Conservation (phyloP, 2,888 invertebrate genomes). For the Lycocerus yunnanus region DNA sequence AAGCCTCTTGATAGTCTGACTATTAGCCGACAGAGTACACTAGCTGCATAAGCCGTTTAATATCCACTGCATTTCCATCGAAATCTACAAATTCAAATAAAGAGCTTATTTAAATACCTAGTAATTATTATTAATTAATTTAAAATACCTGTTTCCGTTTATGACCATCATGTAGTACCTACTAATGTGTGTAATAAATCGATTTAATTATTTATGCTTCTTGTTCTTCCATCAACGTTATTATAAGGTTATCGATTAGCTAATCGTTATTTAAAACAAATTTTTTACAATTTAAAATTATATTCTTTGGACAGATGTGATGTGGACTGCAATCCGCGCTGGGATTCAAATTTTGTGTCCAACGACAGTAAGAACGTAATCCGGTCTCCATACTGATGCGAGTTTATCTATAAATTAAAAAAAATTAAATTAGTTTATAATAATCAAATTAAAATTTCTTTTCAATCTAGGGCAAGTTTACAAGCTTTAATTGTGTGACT, state of each 20-base stretch:
- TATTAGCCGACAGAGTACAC: constrained; percentile 43
- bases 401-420: too few species aligned
- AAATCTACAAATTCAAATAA: background rate
- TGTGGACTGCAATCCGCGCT: too few species aligned
- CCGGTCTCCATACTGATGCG: background rate
- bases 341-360: too few species aligned
- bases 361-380: too few species aligned
- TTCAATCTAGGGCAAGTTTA: background rate
- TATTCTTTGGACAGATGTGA: too few species aligned
- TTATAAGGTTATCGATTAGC: background rate
- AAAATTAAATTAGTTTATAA: too few species aligned
- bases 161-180: too few species aligned
- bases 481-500: background rate
- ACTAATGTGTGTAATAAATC: background rate
- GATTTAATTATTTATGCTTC: background rate
- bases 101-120: background rate
- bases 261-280: too few species aligned
- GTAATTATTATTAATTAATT: background rate
- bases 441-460: too few species aligned
- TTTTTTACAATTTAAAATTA: too few species aligned
- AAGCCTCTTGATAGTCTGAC: constrained; percentile 35
- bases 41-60: constrained; percentile 12
- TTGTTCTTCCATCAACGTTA: background rate
- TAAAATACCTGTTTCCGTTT: background rate
- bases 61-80: background rate